Percentiles rank a stretch among this genome's conserved stretches.
phyloP scores from a whole-genome alignment of 2,113 vertebrate species.

The Vicugna pacos region DNA sequence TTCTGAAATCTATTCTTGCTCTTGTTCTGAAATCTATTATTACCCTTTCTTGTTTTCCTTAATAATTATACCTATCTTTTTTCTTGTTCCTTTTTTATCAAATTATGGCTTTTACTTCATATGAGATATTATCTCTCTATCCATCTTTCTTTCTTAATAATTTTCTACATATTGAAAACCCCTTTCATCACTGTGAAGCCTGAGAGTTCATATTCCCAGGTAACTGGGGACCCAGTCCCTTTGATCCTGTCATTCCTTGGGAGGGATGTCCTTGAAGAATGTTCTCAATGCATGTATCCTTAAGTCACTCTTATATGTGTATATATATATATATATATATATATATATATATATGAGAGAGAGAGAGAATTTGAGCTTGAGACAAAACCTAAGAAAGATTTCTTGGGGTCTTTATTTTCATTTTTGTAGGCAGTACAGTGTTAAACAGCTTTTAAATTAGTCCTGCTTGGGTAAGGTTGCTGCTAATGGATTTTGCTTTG shows the following conservation, averaged over 20 bases:
- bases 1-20: background rate
- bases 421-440: background rate
- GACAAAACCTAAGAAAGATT: background rate
- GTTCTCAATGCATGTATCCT: constrained; percentile 30
- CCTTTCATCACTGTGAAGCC: background rate
- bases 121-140: background rate
- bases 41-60: constrained; percentile 26
- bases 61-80: background rate
- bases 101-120: background rate
- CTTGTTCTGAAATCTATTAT: background rate
- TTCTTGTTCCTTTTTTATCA: background rate
- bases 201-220: background rate
- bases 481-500: constrained; percentile 78
- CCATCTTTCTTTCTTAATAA: background rate
- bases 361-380: background rate
- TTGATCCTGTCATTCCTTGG: background rate
- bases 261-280: background rate
- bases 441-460: constrained; percentile 74
- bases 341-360: background rate
- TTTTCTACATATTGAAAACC: background rate
- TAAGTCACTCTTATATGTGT: background rate
- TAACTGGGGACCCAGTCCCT: background rate
- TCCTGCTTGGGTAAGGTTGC: constrained; percentile 67
- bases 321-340: background rate
- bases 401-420: background rate